phyloP scores from a whole-genome alignment of 2,113 vertebrate genomes.

The Menura novaehollandiae region DNA sequence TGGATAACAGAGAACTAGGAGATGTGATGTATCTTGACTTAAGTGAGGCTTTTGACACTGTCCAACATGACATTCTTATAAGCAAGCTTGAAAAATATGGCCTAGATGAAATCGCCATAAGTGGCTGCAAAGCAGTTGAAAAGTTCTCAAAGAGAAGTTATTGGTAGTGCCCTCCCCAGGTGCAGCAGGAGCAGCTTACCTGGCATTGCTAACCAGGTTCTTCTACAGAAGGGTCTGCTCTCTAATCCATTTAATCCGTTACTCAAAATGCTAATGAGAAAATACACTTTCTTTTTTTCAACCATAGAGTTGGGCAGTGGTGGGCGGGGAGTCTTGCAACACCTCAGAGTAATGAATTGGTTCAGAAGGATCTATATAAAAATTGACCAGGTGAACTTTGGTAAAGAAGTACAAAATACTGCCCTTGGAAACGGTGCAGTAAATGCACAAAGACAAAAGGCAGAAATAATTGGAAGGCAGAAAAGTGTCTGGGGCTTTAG shows the following conservation, averaged over 20 bases:
- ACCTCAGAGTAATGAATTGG: not conserved
- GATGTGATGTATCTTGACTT: conserved; percentile 60
- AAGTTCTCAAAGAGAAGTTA: not conserved
- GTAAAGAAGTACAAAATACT: not conserved
- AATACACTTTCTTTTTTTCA: not conserved
- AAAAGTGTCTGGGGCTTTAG: not conserved
- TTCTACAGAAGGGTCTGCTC: not conserved
- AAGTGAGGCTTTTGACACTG: conserved; percentile 54
- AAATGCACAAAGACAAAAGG: not conserved
- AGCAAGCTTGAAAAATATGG: conserved; percentile 58
- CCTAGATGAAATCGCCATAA: not conserved
- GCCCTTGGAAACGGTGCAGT: not conserved
- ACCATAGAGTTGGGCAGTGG: rapidly evolving
- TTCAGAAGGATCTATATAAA: not conserved
- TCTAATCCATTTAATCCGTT: not conserved
- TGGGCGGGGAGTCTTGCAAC: not conserved
- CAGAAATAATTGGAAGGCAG: not conserved
- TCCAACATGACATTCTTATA: conserved; percentile 52
- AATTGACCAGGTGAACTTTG: not conserved
- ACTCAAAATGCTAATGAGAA: not conserved
- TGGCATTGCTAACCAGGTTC: rapidly evolving
- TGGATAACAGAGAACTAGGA: conserved; percentile 19
- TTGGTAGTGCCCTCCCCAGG: not conserved
- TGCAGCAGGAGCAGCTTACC: not conserved
- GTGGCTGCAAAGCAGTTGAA: not conserved